Percentiles rank a stretch among this genome's conserved stretches.
Conservation (phyloP, 2,888 invertebrate genomes). For the Pachliopta kotzebuea region DNA sequence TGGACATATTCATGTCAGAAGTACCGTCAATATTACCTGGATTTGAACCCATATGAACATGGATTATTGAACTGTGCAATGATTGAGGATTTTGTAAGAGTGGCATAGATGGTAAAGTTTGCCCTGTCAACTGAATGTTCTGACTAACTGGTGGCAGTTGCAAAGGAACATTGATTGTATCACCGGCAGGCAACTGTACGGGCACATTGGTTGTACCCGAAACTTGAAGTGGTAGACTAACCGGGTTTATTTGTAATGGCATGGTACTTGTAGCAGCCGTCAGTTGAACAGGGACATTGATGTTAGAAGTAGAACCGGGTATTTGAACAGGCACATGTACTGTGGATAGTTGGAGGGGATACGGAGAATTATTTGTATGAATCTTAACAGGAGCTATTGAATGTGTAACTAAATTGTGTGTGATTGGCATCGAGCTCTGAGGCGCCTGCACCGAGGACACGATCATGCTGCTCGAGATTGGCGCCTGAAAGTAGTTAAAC, state of each 20-base stretch:
- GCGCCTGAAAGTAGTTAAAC: conserved; percentile 66
- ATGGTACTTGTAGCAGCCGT: conserved; percentile 62
- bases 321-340: conserved; percentile 76
- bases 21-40: conserved; percentile 56
- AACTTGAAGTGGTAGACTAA: conserved; percentile 69
- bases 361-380: conserved; percentile 62
- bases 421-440: conserved; percentile 69
- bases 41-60: conserved; percentile 73
- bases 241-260: conserved; percentile 68
- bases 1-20: conserved; percentile 59
- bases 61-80: conserved; percentile 68
- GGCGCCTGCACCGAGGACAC: conserved; percentile 73
- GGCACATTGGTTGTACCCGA: conserved; percentile 66
- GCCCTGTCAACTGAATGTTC: conserved; percentile 61
- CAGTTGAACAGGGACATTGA: conserved; percentile 71
- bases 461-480: conserved; percentile 76
- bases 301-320: conserved; percentile 68
- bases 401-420: conserved; percentile 70
- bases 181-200: conserved; percentile 67
- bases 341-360: conserved; percentile 70
- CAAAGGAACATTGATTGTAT: conserved; percentile 71
- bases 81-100: conserved; percentile 61
- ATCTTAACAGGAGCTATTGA: conserved; percentile 72
- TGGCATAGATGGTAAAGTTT: conserved; percentile 67
- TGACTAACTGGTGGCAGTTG: conserved; percentile 62